Percentiles rank a stretch among this genome's conserved stretches.
Conservation (phyloP, 2,888 invertebrate species). For the Busseola fusca region DNA sequence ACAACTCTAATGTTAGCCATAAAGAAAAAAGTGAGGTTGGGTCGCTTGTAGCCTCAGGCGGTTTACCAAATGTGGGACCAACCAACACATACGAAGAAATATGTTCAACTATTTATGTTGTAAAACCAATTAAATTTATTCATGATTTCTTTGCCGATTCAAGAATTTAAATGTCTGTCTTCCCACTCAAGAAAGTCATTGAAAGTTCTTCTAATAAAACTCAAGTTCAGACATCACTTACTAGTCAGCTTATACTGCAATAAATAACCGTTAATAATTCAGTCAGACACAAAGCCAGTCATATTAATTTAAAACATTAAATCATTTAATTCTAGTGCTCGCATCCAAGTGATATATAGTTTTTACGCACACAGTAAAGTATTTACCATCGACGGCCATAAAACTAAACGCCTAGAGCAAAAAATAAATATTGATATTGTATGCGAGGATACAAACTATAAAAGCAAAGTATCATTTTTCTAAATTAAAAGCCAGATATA, state of each 20-base stretch:
- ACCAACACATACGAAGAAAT: constrained; percentile 71
- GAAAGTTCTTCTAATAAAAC: constrained; percentile 30
- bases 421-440: constrained; percentile 78
- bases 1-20: constrained; percentile 72
- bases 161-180: constrained; percentile 39
- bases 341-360: constrained; percentile 47
- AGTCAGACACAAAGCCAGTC: constrained; percentile 53
- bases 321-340: constrained; percentile 54
- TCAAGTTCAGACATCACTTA: constrained; percentile 34
- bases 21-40: constrained; percentile 66
- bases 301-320: constrained; percentile 57
- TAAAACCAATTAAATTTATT: constrained; percentile 72
- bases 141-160: constrained; percentile 48
- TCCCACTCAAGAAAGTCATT: constrained; percentile 29
- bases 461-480: constrained; percentile 79
- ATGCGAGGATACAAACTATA: constrained; percentile 73
- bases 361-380: constrained; percentile 48
- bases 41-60: constrained; percentile 68
- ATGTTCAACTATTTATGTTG: constrained; percentile 72
- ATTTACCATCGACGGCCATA: constrained; percentile 59
- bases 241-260: constrained; percentile 46
- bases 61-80: constrained; percentile 57
- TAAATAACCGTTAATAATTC: constrained; percentile 50
- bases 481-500: constrained; percentile 84
- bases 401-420: constrained; percentile 77